These are phyloP conservation scores for Aspidiotus rigidus DNA, from an alignment of 2,888 invertebrate species.

Conservation along the genomic window DNA sequence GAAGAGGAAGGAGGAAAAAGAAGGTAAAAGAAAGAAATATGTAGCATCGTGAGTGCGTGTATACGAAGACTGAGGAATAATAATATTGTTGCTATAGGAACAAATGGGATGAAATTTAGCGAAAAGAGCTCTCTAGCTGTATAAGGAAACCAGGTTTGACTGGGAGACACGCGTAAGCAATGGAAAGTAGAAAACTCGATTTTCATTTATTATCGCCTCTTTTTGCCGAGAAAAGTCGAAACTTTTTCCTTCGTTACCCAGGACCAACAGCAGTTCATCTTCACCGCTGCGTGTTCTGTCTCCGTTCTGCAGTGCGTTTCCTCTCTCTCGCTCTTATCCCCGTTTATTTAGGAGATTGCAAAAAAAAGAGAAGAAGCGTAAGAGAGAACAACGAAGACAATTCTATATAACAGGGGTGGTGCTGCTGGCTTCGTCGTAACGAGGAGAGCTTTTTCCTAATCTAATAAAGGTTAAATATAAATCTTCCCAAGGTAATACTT, in stretches of 20 bases:
- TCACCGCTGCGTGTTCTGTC: neutral
- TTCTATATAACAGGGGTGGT: neutral
- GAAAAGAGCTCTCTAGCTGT: conserved; percentile 15
- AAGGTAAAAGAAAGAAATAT: neutral
- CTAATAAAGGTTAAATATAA: conserved; percentile 33
- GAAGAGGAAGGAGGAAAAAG: neutral
- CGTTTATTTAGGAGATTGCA: neutral
- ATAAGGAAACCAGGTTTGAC: conserved; percentile 8
- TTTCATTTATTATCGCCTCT: conserved; percentile 33
- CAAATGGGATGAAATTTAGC: conserved; percentile 33
- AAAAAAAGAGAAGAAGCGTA: neutral
- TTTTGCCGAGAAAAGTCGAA: conserved; percentile 20
- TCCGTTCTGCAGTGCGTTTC: neutral
- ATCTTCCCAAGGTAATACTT: conserved; percentile 30
- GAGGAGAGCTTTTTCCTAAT: conserved; percentile 24
- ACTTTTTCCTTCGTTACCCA: conserved; percentile 16
- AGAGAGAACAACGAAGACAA: conserved; percentile 4
- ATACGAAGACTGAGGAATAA: conserved; percentile 22
- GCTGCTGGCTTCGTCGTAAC: neutral
- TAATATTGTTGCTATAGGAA: conserved; percentile 34
- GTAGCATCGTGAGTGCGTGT: neutral
- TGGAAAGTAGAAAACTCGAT: conserved; percentile 27
- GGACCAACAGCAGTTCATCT: conserved; percentile 9
- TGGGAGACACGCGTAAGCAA: neutral
- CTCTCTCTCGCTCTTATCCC: neutral